Base-by-base conservation (phyloP, 2,113 vertebrate species). In the Atlantisia rogersi region DNA sequence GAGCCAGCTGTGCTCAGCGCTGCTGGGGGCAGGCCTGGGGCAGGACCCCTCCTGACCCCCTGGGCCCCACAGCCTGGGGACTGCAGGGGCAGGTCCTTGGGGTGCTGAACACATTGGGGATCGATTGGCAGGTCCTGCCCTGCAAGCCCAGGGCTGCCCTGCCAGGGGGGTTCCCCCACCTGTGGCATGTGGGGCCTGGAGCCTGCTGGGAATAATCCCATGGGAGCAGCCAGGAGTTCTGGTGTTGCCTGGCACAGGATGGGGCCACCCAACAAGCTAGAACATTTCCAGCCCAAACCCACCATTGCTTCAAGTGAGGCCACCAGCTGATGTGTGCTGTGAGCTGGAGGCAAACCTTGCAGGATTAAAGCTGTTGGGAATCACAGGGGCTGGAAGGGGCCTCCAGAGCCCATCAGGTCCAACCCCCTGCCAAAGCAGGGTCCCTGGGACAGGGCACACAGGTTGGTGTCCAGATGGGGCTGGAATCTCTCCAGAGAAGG, bases 141-240 rank as follows among this genome's bases (percentile, higher is more conserved):
- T 56, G 85, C 58, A 53, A 85, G 68, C 63, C 40, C 59, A 82
- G 77, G 59, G 59, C 80, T 94, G 68, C 37, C 74, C 35, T 82
- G 53, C 67, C 9, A 13, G 68, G 93, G 35, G 79, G 52, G 11
- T 90, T 65, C 68, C 92, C 59, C n/a, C 21, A 2, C 31, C 48
- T 46, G 60, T 2, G 16, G 42, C 1, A 0, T 31, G 42, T 2
- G 1, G n/a, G 48, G 14, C 32, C 40, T 39, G 50, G 19, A 2
- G 25, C 53, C 70, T 1, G 0, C 26, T 53, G 86, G 86, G 55
- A 76, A 10, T 37, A 26, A 46, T 86, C 46, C 52, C 1, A 0
- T 2, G 1, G 37, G 48, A 81, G 67, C 2, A 2, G 53, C 3
- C 0, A 37, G 75, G 70, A 71, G 35, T 44, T 1, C 0, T 14